These are phyloP conservation scores for Mycetomoellerius zeteki DNA, from an alignment of 1,140 invertebrate genomes.

Conservation along the genomic window DNA sequence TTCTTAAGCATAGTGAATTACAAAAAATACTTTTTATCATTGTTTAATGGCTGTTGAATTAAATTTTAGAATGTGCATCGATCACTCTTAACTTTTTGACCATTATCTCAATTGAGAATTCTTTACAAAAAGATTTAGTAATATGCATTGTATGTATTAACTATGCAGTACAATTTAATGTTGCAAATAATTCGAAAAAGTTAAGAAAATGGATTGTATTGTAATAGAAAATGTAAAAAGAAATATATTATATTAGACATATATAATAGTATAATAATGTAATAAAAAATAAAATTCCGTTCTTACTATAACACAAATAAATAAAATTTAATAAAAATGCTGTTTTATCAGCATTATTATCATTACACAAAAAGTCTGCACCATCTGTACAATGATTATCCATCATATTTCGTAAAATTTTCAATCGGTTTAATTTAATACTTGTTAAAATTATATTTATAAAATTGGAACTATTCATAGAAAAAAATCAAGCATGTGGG, in stretches of 20 bases:
- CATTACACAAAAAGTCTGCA: background rate
- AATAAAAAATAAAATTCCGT: background rate
- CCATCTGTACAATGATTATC: background rate
- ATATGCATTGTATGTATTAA: background rate
- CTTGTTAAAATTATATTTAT: conserved; percentile 39
- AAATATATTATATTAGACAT: background rate
- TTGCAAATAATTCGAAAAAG: background rate
- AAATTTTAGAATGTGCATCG: background rate
- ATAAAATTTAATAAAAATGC: background rate
- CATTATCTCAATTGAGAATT: background rate
- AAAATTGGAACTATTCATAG: conserved; percentile 29
- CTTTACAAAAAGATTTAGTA: background rate
- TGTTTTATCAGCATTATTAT: background rate
- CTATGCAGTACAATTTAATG: background rate
- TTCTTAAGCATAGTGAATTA: background rate
- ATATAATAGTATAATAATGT: background rate
- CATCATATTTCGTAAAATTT: conserved; percentile 12
- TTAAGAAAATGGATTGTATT: background rate
- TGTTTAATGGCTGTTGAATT: background rate
- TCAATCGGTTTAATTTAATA: conserved; percentile 19
- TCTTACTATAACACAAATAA: background rate
- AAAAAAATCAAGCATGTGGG: conserved; percentile 40
- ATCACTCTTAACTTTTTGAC: background rate
- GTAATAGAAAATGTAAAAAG: background rate
- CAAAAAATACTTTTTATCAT: background rate